Evolutionary conservation across 2,888 invertebrate species (phyloP), one percentile per base, ranked within the genome.

Genomic region (Microplitis deprimator): DNA sequence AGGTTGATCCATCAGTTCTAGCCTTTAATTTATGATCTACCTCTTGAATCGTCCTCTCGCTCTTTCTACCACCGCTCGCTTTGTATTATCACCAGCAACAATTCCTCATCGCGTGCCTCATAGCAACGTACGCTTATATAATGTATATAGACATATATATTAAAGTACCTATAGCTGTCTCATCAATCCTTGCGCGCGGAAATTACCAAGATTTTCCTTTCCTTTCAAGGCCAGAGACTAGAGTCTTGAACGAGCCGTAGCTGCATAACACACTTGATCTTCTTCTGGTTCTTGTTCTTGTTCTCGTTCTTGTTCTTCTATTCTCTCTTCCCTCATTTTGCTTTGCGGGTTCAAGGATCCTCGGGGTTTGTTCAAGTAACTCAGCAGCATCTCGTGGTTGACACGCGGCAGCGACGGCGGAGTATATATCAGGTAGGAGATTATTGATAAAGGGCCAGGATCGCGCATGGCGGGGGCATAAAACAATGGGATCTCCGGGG

Each of bases 1-100:
- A 75, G 75, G 76, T 80, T 80, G 81, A 81, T 81, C 81, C 81
- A 81, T 81, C 81, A 81, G 79, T 74, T 77, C 50, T 70, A 13
- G 8, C 29, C 71, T 71, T 71, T 76, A 71, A 71, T 71, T 76
- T 65, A 71, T 76, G 59, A 71, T 67, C 74, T 67, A 74, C 68
- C 38, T 59, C 67, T 20, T 50, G 64, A 60, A 61, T 71, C 39
- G 13, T 62, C 7, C 17, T 59, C 61, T 70, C 70, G n/a, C 59
- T 70, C 70, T 70, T n/a, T 20, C 41, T 60, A 39, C 13, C 41
- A 38, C 40, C 40, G 67, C 20, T 16, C 50, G 29, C 40, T 20
- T 67, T 39, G 65, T 67, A 59, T 74, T 74, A 74, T 74, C 74
- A 67, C 65, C 67, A 29, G 65, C 20, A 65, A 50, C 74, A 17